Evolutionary conservation across 1,140 invertebrate genomes (phyloP), one percentile per base, ranked within the genome.

Genomic region (Tetramorium parvispinum): DNA sequence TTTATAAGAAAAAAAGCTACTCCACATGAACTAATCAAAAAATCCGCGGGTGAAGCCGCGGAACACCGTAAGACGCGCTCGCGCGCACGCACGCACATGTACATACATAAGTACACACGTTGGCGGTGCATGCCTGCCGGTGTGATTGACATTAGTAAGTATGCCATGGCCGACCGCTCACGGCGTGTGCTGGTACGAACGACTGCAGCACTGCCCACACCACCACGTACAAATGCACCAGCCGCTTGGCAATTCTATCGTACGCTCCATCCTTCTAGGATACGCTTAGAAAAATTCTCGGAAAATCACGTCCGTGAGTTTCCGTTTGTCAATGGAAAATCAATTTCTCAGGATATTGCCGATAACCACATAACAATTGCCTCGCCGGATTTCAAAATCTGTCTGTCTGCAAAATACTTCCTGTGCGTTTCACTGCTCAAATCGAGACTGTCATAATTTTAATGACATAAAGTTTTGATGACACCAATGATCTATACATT

Each of bases 111-210:
- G 4, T n/a, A 71, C 57, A 87, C 61, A 46, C 1, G 10, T 46
- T 43, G 81, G 90, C 89, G 90, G 93, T 93, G 92, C 92, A 94
- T 93, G 93, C 91, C 90, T 91, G 88, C 89, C 89, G 93, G 95
- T 95, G 95, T 95, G 95, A 95, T 95, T 95, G 95, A 95, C 94
- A 95, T 95, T 95, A 93, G 93, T 95, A 95, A 95, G 95, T 95
- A 94, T 95, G 95, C 95, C 95, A 95, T 93, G 95, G 95, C 94
- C 95, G 94, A 94, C 94, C 92, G 93, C 94, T 94, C 93, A 87
- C 93, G 93, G 91, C 91, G 89, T 92, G 91, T 92, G 88, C 93
- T 92, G 93, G 92, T 93, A 94, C 93, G 91, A 93, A 90, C 91
- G 85, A 92, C 92, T 91, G 91, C 90, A 88, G 91, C 77, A 87